A percentile compares a stretch with the other conserved stretches of the same genome.
Evolutionary conservation across 2,888 invertebrate species (phyloP).

Genomic region (Netelia melanura): DNA sequence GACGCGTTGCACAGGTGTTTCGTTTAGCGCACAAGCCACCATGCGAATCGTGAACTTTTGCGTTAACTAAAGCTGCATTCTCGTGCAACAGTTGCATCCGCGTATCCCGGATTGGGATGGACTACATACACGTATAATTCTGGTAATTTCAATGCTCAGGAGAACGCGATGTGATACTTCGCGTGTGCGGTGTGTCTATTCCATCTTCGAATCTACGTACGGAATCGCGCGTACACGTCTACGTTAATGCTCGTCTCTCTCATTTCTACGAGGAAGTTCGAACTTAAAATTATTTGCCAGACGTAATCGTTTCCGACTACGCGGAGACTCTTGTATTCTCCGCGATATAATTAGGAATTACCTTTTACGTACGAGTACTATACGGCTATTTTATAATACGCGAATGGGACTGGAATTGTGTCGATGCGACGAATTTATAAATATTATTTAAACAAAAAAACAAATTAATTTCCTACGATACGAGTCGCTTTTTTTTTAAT

Average conservation of each 20-base stretch:
- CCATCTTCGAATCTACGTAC: conserved; percentile 45
- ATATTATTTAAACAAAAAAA: conserved; percentile 5
- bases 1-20: conserved; percentile 50
- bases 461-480: background rate
- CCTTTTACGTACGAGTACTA: conserved; percentile 5
- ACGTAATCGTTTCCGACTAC: conserved; percentile 38
- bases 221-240: conserved; percentile 18
- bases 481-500: no score
- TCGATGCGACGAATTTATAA: background rate
- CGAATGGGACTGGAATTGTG: no score
- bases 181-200: conserved; percentile 24
- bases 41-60: background rate
- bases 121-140: conserved; percentile 42
- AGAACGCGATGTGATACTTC: conserved; percentile 36
- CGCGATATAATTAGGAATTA: conserved; percentile 50
- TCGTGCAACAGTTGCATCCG: conserved; percentile 2
- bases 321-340: conserved; percentile 2
- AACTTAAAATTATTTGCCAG: conserved; percentile 26
- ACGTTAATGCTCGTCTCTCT: conserved; percentile 24
- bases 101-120: conserved; percentile 19
- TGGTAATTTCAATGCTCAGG: conserved; percentile 55
- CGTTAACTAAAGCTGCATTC: background rate
- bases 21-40: background rate
- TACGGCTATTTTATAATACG: background rate
- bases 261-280: conserved; percentile 46